Base-by-base conservation (phyloP, 2,113 vertebrate species). In the Tinamus guttatus region DNA sequence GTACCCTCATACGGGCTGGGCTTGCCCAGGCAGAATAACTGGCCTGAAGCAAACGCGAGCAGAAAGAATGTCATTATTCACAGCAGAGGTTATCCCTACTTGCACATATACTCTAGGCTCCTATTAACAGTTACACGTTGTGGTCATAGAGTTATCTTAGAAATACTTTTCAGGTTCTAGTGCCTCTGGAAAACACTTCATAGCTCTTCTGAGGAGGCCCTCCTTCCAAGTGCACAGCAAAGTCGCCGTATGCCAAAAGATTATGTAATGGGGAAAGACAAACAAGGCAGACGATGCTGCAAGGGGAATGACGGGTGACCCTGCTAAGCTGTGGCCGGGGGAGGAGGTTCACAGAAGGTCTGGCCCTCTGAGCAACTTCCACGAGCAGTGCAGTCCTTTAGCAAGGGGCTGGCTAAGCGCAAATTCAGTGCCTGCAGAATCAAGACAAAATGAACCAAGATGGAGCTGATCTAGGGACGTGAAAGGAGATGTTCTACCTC, bases 131-230 rank as follows among this genome's bases (percentile, higher is more conserved):
- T 17, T 62, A 49, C 3, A 70, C 8, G 11, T 8, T 60, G 43
- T 70, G 28, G 59, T 11, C 49, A 24, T 34, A 43, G 40, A 41
- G 49, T 11, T 32, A 17, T 17, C 22, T 83, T 28, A 62, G 63
- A 80, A 80, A 28, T 52, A 47, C 19, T 85, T 24, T 0, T 1
- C 6, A 52, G 41, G 49, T 74, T 60, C 40, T 40, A 76, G 14
- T 21, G 43, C 19, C 49, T 45, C n/a, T n/a, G 19, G 64, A 70
- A 73, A 73, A 69, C 17, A 24, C 7, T 3, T 3, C 8, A 52
- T 19, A 16, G 6, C 13, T 47, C 21, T 51, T 63, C 36, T 0
- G 0, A 63, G 36, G 36, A 79, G 32, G n/a, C 59, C 36, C 16
- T 1, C 2, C 13, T 38, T 21, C 45, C 49, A 70, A 41, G 47